Evolutionary conservation across 2,888 invertebrate genomes (phyloP), one percentile per base, ranked within the genome.

Genomic region (Phlogophora meticulosa): DNA sequence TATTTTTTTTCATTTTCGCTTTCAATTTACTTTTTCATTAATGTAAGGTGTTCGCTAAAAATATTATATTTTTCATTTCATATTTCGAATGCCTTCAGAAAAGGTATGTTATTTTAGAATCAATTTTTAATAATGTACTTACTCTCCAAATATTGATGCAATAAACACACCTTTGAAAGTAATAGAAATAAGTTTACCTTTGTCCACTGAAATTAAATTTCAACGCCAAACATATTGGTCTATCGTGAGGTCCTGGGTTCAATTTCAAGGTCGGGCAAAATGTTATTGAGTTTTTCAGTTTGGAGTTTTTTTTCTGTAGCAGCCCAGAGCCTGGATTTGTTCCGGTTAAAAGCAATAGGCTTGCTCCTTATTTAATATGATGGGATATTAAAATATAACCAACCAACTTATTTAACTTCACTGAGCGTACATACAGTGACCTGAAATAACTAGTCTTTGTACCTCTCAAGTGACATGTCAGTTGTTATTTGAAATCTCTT

Each of bases 401-500:
- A n/a, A n/a, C n/a, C n/a, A n/a, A n/a, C n/a, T n/a, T n/a, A n/a
- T 34, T 46, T 42, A 34, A 22, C 9, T 46, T 40, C 4, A 51
- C 22, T 71, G 43, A 45, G 53, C 7, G 57, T 57, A 58, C n/a
- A n/a, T n/a, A n/a, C n/a, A n/a, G n/a, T n/a, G n/a, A n/a, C n/a
- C n/a, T n/a, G 17, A 17, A 57, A 49, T 45, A 34, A 0, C 17
- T 32, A 55, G 52, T 46, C 24, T 51, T 34, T 71, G 51, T 48
- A 11, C 15, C 22, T 43, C 22, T 11, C 40, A 20, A 20, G 34
- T 75, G 36, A 32, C 45, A 22, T 7, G 61, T 28, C n/a, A 43
- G n/a, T 17, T 56, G 15, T 56, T 15, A 53, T 42, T 55, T 24
- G n/a, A 56, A 42, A 46, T 52, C 32, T 56, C 70, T 43, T 43